Evolutionary conservation across 2,888 invertebrate species (phyloP), one percentile per base, ranked within the genome.

Genomic region (Cyrtodaria siliqua): DNA sequence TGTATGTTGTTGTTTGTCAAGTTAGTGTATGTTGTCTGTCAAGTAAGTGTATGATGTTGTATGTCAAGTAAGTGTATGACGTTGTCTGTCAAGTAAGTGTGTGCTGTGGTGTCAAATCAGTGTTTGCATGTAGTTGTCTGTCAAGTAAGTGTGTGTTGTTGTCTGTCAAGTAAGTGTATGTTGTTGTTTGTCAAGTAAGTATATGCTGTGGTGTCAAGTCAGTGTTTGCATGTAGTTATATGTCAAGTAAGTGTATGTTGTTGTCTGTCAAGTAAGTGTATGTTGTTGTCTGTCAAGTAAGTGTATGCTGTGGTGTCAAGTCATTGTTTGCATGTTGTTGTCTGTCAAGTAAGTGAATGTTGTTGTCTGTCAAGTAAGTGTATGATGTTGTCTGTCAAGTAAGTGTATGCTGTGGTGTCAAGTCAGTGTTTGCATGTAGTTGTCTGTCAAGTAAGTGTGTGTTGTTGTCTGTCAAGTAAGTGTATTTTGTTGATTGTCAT

Each of bases 1-100:
- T 72, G 95, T 95, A 86, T 91, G 95, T n/a, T n/a, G 49, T 95
- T 95, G 94, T 88, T 12, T 33, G 33, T 33, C 33, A 33, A 33
- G 33, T 12, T 33, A 33, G 33, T 33, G 33, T 33, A 8, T 12
- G 6, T 8, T 12, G 6, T 8, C 12, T 33, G 33, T 33, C 33
- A 12, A 12, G 33, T 33, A 33, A 33, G n/a, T 33, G 33, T 33
- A 8, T 33, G 33, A 33, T 33, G 4, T 4, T 33, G 12, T 33
- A 8, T 33, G 33, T 33, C 33, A n/a, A n/a, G n/a, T n/a, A n/a
- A n/a, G n/a, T n/a, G n/a, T 33, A 8, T 33, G 12, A 33, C 4
- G 6, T 8, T 33, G 33, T 33, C 33, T 33, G 33, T 33, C 95
- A 4, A 94, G 94, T n/a, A n/a, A n/a, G n/a, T n/a, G n/a, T 33